Percentiles rank a stretch among this genome's conserved stretches.
Evolutionary conservation across 1,140 invertebrate species (phyloP).

Genomic region (Aphis craccivora): DNA sequence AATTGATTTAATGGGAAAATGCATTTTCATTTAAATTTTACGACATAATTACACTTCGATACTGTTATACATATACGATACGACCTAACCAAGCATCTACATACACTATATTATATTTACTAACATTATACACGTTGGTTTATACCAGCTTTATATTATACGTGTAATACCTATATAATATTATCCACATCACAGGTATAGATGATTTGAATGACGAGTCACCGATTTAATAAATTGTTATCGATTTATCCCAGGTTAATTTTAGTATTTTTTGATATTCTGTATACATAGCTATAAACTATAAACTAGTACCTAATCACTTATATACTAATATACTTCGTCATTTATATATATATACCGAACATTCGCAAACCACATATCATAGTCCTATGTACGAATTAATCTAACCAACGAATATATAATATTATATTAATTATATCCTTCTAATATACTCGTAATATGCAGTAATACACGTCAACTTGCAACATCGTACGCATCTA

Average conservation of each 20-base stretch:
- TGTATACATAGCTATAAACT: neutral
- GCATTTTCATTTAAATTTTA: slow-evolving; percentile 3
- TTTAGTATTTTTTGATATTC: neutral
- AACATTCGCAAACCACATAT: neutral
- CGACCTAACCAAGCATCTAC: neutral
- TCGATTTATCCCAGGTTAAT: neutral
- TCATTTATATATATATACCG: neutral
- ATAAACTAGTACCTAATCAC: neutral
- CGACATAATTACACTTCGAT: slow-evolving; percentile 1
- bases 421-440: neutral
- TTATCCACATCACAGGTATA: neutral
- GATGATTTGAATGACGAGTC: neutral
- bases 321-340: neutral
- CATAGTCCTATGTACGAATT: neutral
- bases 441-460: neutral
- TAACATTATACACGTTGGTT: neutral
- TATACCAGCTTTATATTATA: neutral
- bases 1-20: neutral
- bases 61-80: neutral
- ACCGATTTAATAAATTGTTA: neutral
- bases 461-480: neutral
- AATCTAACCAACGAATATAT: neutral
- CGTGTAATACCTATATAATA: neutral
- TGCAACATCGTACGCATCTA: neutral
- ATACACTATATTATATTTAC: neutral